Evolutionary conservation across 2,888 invertebrate genomes (phyloP), one percentile per base, ranked within the genome.

Genomic region (Diplolepis rosae): DNA sequence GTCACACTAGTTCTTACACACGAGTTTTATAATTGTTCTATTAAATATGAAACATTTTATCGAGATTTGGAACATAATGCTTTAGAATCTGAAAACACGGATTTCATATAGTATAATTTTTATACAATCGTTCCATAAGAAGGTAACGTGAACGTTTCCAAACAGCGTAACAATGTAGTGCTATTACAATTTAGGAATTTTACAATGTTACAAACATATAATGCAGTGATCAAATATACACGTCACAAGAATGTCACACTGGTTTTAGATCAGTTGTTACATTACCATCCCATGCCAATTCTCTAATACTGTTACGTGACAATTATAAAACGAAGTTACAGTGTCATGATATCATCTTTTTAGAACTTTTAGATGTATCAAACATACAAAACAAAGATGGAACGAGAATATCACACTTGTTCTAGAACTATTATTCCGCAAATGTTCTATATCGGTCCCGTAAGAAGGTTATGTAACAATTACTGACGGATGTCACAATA

Each of bases 371-470:
- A 35, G 13, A 35, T 35, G 6, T 35, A 35, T 2, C 35, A 35
- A 13, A 35, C 13, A 35, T 35, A 4, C 13, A 35, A 35, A 9
- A 35, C 9, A 35, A 13, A 11, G 2, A 11, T 35, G 9, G 35
- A 35, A 35, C 35, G 9, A 35, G 11, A 35, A 35, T 35, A 35
- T 1, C 0, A 35, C 9, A 35, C 11, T 35, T 9, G 9, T 35
- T 35, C 11, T 35, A 35, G 35, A 35, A 35, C 2, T 11, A 35
- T 35, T 35, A 2, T 35, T 35, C 7, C 68, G 69, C 67, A 69
- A 70, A 50, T 68, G 54, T 42, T 65, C 51, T 30, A 15, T 70
- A 18, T 69, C 56, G 54, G 68, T 52, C 45, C 56, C 56, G 22
- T 42, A n/a, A 65, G 65, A 68, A 70, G 70, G 73, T 70, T 68